These are phyloP conservation scores for Protobothrops flavoviridis DNA, from an alignment of 2,113 vertebrate species.

Conservation along the genomic window DNA sequence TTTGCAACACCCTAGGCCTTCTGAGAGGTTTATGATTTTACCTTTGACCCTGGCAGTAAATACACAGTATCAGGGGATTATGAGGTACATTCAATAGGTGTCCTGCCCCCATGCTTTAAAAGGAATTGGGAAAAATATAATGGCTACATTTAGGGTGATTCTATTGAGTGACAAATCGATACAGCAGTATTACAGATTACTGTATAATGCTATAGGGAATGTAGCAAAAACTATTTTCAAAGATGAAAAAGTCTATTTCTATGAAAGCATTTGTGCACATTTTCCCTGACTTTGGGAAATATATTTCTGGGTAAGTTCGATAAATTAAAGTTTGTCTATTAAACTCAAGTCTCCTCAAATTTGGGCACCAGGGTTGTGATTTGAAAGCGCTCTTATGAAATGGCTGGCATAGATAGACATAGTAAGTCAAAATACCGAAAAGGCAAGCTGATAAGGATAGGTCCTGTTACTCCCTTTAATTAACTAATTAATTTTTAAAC, in stretches of 20 bases:
- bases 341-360: background rate
- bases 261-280: background rate
- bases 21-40: slow-evolving; percentile 29
- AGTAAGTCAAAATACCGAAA: background rate
- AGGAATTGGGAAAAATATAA: background rate
- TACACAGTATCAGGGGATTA: slow-evolving; percentile 7
- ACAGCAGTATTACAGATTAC: background rate
- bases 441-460: background rate
- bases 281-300: background rate
- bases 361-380: background rate
- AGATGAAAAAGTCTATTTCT: background rate
- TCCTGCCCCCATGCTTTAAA: background rate
- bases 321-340: background rate
- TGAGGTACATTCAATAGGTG: background rate
- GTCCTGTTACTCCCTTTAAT: background rate
- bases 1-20: slow-evolving; percentile 15
- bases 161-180: background rate
- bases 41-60: slow-evolving; percentile 19
- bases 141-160: background rate
- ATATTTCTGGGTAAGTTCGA: background rate
- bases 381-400: background rate
- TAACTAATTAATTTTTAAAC: background rate
- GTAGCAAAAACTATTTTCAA: background rate
- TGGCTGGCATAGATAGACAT: background rate
- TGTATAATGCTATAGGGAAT: background rate